phyloP scores from a whole-genome alignment of 2,888 invertebrate species.

The Auanema freiburgensis region DNA sequence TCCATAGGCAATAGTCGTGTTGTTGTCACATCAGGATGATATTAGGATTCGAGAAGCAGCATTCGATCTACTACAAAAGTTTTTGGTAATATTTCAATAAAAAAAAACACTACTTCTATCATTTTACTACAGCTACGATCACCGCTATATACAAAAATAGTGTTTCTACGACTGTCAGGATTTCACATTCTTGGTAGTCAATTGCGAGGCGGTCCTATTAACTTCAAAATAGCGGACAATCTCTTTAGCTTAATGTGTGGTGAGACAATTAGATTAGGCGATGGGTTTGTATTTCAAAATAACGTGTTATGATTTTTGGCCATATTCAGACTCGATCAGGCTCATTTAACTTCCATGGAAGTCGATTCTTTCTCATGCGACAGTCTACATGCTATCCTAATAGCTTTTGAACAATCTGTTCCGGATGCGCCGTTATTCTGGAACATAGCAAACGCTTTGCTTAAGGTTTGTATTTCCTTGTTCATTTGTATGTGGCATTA shows the following conservation, averaged over 20 bases:
- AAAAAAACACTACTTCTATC: too few species aligned
- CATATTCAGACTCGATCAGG: constrained; percentile 41
- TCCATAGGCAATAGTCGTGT: constrained; percentile 40
- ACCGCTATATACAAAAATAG: constrained; percentile 33
- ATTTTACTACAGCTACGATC: constrained; percentile 39
- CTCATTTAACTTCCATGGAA: constrained; percentile 44
- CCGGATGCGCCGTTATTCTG: constrained; percentile 50
- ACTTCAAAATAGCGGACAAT: constrained; percentile 45
- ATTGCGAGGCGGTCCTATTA: constrained; percentile 38
- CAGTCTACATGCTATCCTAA: constrained; percentile 42
- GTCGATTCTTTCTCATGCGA: constrained; percentile 49
- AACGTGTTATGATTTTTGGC: too few species aligned
- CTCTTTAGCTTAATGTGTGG: constrained; percentile 57
- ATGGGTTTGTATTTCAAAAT: constrained; percentile 39
- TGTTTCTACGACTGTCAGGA: constrained; percentile 47
- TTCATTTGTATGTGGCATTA: not conserved
- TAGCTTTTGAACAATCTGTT: constrained; percentile 48
- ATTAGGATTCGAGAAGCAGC: constrained; percentile 34
- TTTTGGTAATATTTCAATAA: constrained; percentile 42
- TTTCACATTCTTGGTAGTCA: constrained; percentile 59
- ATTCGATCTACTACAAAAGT: constrained; percentile 45
- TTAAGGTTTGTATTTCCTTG: constrained; percentile 37
- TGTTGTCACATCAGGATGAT: constrained; percentile 45
- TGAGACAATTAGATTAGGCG: constrained; percentile 51
- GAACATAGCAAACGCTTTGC: constrained; percentile 53